Conservation (phyloP, 2,797 vertebrate genomes). For the Falco cherrug region DNA sequence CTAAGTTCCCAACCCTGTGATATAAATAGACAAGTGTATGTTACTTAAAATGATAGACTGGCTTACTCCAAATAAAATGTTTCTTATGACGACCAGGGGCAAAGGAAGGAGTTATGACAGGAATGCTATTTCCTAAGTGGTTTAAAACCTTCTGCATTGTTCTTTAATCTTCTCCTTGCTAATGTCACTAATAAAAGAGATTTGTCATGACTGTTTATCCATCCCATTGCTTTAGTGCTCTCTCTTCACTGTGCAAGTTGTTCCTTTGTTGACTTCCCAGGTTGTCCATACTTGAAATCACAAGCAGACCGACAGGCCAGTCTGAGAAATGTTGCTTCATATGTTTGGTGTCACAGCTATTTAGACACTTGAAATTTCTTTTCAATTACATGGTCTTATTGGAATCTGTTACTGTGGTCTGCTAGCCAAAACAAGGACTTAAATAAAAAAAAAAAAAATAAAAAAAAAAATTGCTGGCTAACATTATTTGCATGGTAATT, state of each 20-base stretch:
- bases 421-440: constrained; percentile 61
- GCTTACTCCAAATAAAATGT: background rate
- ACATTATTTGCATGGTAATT: constrained; percentile 70
- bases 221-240: background rate
- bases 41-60: background rate
- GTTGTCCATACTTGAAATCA: background rate
- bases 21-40: background rate
- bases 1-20: background rate
- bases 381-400: constrained; percentile 44
- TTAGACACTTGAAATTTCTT: constrained; percentile 56
- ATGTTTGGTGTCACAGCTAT: constrained; percentile 36
- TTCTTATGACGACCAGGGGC: background rate
- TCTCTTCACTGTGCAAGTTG: background rate
- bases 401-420: constrained; percentile 23
- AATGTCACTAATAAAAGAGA: background rate
- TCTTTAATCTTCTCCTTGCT: background rate
- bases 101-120: background rate
- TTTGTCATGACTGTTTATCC: background rate
- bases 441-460: constrained; percentile 39
- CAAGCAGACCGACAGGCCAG: background rate
- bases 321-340: constrained; percentile 24
- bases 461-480: constrained; percentile 45
- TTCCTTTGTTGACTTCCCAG: background rate
- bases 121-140: background rate
- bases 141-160: background rate